A percentile compares a stretch with the other conserved stretches of the same genome.
Evolutionary conservation across 2,797 vertebrate species (phyloP).

Genomic region (Halcyon badia): DNA sequence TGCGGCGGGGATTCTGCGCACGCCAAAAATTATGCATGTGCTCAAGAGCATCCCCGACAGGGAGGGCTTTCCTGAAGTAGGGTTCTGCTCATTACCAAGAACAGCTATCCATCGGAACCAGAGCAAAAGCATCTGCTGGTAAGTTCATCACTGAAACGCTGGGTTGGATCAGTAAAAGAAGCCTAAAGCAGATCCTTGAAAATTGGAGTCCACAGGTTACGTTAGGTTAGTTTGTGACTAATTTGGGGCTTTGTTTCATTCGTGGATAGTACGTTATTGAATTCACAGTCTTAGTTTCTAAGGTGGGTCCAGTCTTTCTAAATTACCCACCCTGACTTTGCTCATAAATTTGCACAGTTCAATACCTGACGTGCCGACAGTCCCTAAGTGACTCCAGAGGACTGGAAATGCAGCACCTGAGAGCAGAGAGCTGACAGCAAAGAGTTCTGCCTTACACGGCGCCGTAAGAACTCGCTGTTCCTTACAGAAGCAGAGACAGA

Average conservation of each 20-base stretch:
- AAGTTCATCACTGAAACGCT: background rate
- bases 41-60: conserved; percentile 19
- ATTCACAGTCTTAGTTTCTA: background rate
- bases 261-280: background rate
- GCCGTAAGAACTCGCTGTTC: background rate
- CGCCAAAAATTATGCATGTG: background rate
- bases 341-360: background rate
- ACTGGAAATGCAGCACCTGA: background rate
- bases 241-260: background rate
- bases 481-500: background rate
- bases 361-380: background rate
- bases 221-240: background rate
- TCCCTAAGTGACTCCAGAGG: background rate
- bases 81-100: background rate
- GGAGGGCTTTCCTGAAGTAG: background rate
- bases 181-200: background rate
- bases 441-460: background rate
- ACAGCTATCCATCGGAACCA: background rate
- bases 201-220: background rate
- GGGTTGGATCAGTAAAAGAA: background rate
- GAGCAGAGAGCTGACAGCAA: background rate
- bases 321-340: background rate
- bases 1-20: background rate
- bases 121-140: background rate
- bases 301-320: background rate